Evolutionary conservation across 2,888 invertebrate species (phyloP), one percentile per base, ranked within the genome.

Genomic region (Gerris lacustris): DNA sequence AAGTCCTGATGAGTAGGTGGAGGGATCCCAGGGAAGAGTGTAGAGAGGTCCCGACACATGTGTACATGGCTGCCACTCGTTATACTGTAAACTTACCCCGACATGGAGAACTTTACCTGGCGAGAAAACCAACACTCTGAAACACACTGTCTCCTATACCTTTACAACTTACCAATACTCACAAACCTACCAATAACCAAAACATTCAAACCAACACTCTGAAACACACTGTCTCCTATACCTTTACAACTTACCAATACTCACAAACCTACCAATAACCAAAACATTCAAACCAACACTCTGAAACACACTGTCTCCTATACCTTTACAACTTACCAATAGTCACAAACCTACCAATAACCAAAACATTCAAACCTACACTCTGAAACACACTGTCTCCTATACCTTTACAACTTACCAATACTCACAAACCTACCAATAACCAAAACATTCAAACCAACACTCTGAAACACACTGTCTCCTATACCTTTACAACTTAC

Each of bases 61-160:
- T 72, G 80, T 80, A 78, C 91, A 90, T 68, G 81, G 78, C 73
- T 81, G 80, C 91, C 91, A 92, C 72, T 82, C 81, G 66, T 82
- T 82, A 74, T 84, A 82, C 79, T 92, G 83, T 76, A 94, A 85
- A 76, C 85, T 84, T 67, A 92, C 84, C 78, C 85, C 83, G 2
- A 93, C 91, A 74, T 78, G 82, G 63, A 81, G 81, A 72, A 94
- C 85, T 62, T 83, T 79, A 7, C 85, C 83, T 77, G 87, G 82
- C 73, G 92, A 91, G 82, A 93, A 94, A 55, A 87, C 88, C 75
- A 94, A 80, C 75, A 93, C 82, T 79, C 94, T 89, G 79, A 66
- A 81, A 81, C 73, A 71, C 69, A 66, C 66, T 18, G 55, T 11
- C 55, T 2, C 5, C 55, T 15, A 55, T 15, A 55, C 31, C 31